These are phyloP conservation scores for Trichopoda pennipes DNA, from an alignment of 2,888 invertebrate genomes.

Conservation along the genomic window DNA sequence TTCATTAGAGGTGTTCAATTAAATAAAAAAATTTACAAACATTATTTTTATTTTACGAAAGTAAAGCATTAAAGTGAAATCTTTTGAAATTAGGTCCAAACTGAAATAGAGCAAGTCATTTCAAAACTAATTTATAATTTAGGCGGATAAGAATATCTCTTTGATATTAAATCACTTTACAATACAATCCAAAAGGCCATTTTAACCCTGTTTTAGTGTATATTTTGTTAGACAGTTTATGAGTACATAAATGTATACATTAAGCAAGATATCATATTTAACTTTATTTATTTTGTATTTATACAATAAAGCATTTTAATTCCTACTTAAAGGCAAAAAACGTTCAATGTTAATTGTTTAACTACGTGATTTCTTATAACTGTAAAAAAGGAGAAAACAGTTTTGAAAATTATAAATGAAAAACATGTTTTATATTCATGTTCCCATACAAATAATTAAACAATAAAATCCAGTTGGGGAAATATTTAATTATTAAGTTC, in stretches of 20 bases:
- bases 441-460: slow-evolving; percentile 17
- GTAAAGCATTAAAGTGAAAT: too few relatives aligned
- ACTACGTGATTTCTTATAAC: slow-evolving; percentile 65
- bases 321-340: slow-evolving; percentile 56
- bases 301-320: slow-evolving; percentile 24
- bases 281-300: slow-evolving; percentile 39
- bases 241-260: neutral
- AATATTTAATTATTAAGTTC: slow-evolving; percentile 27
- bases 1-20: too few relatives aligned
- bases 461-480: neutral
- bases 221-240: slow-evolving; percentile 14
- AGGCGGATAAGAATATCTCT: too few relatives aligned
- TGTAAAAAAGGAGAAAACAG: slow-evolving; percentile 53
- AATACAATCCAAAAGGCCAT: too few relatives aligned
- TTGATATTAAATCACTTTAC: too few relatives aligned
- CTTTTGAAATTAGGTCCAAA: too few relatives aligned
- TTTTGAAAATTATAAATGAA: slow-evolving; percentile 62
- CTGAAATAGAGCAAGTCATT: too few relatives aligned
- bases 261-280: slow-evolving; percentile 56
- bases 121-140: too few relatives aligned
- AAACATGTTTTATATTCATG: slow-evolving; percentile 53
- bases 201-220: neutral
- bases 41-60: too few relatives aligned
- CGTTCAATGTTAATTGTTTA: slow-evolving; percentile 64
- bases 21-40: too few relatives aligned